Conservation (phyloP, 2,113 vertebrate species). For the Sclerurus mexicanus region DNA sequence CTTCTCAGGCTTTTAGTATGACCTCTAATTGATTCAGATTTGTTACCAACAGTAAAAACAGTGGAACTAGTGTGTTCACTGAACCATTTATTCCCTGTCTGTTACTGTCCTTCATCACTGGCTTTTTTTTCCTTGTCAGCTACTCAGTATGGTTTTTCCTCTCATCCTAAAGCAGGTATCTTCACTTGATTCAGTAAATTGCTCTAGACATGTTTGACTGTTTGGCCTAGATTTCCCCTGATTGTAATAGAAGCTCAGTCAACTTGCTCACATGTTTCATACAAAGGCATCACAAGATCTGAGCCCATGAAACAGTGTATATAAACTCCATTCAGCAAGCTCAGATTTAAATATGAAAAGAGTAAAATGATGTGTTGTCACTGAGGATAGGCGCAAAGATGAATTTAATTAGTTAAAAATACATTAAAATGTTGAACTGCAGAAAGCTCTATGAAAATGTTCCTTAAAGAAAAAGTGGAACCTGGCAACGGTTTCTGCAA, state of each 20-base stretch:
- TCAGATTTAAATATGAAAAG: neutral
- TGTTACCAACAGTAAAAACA: neutral
- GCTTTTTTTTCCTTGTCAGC: neutral
- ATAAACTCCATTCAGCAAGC: neutral
- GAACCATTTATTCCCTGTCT: neutral
- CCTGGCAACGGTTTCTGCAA: neutral
- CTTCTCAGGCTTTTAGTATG: neutral
- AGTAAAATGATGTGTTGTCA: neutral
- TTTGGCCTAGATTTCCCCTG: neutral
- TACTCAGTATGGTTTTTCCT: neutral
- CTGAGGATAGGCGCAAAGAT: neutral
- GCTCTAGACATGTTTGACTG: neutral
- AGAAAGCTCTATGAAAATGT: neutral
- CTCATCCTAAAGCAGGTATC: neutral
- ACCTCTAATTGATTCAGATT: neutral
- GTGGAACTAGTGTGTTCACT: neutral
- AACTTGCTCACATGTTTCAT: neutral
- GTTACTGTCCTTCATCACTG: neutral
- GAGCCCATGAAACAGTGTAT: neutral
- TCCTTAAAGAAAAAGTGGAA: neutral
- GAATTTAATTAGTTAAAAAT: neutral
- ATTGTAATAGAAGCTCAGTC: neutral
- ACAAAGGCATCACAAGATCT: neutral
- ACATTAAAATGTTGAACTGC: neutral
- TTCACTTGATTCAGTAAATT: neutral